A percentile compares a stretch with the other conserved stretches of the same genome.
These are phyloP conservation scores for Pangasius sanitwongsei DNA, from an alignment of 2,797 vertebrate genomes.

Conservation along the genomic window DNA sequence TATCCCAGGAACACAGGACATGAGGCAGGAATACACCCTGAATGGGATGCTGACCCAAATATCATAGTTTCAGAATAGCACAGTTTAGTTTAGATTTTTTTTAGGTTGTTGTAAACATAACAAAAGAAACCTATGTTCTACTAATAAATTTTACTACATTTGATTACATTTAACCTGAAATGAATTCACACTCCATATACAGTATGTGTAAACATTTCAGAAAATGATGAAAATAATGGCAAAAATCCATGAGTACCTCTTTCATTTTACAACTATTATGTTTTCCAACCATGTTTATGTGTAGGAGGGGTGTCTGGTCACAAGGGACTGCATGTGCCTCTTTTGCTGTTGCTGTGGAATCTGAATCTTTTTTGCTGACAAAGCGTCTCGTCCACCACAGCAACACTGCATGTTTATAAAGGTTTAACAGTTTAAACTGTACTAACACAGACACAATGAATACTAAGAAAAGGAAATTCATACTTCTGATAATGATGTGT, in stretches of 20 bases:
- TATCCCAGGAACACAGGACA: not conserved
- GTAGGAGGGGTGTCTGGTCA: constrained; percentile 44
- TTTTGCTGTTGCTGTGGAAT: constrained; percentile 38
- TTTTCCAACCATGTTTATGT: constrained; percentile 25
- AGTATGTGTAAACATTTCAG: too few relatives aligned
- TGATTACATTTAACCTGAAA: not conserved
- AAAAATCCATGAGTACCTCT: not conserved
- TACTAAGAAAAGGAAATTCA: not conserved
- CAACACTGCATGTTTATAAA: constrained; percentile 47
- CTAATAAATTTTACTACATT: not conserved
- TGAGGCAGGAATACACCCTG: not conserved
- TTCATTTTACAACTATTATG: not conserved
- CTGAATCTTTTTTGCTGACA: constrained; percentile 56
- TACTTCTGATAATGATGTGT: not conserved
- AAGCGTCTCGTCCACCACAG: constrained; percentile 25
- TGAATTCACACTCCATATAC: not conserved
- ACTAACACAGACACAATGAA: constrained; percentile 10
- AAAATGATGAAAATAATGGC: too few relatives aligned
- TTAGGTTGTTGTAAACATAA: not conserved
- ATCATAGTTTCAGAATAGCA: not conserved
- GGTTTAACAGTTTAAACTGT: constrained; percentile 25
- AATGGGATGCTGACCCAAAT: not conserved
- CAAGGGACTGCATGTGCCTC: constrained; percentile 54
- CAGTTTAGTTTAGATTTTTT: not conserved
- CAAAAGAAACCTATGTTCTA: not conserved